Conservation (phyloP, 2,888 invertebrate genomes). For the Tenodera sinensis region DNA sequence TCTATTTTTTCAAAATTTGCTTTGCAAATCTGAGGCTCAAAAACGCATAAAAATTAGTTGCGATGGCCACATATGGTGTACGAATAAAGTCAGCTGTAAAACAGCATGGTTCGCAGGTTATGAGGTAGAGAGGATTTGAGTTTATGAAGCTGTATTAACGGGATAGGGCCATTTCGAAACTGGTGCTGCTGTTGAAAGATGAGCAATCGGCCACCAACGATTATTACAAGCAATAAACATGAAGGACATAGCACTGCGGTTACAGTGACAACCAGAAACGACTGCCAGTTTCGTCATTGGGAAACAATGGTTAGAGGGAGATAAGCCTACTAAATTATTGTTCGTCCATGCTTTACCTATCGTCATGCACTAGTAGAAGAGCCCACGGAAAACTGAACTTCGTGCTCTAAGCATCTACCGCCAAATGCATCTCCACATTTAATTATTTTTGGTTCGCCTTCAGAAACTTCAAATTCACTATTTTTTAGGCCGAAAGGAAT, state of each 20-base stretch:
- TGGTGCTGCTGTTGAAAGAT: background rate
- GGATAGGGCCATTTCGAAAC: background rate
- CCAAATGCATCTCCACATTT: too few species aligned
- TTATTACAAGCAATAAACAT: background rate
- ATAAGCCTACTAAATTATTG: background rate
- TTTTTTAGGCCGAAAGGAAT: too few species aligned
- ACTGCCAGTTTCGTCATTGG: background rate
- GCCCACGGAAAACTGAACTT: too few species aligned
- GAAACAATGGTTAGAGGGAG: background rate
- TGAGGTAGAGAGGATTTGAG: background rate
- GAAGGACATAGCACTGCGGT: background rate
- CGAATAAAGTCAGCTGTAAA: background rate
- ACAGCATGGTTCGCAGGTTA: background rate
- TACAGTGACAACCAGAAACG: background rate
- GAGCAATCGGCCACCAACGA: background rate
- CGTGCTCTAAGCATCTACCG: too few species aligned
- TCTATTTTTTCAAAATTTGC: background rate
- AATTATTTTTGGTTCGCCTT: too few species aligned
- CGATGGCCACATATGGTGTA: background rate
- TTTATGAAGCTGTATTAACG: background rate
- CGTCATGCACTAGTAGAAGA: background rate
- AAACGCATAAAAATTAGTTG: background rate
- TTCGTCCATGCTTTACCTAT: background rate
- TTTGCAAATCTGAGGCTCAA: background rate
- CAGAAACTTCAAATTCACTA: too few species aligned